Conservation (phyloP, 2,797 vertebrate genomes). For the Helicolenus hilgendorfi region DNA sequence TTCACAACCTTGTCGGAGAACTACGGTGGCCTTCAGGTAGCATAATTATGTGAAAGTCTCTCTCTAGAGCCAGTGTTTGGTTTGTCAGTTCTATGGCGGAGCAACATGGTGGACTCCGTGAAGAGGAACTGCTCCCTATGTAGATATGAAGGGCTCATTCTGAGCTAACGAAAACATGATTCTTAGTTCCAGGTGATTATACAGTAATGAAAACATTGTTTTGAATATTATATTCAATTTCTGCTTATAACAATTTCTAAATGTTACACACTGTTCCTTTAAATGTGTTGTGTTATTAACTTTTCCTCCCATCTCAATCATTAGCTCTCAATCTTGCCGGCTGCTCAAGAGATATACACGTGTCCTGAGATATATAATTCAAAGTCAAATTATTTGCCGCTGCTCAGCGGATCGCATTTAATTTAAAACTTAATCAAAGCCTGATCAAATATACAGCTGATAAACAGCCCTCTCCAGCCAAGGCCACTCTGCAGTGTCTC, state of each 20-base stretch:
- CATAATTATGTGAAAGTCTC: too few species aligned
- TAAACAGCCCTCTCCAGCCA: conserved; percentile 26
- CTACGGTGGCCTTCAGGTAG: too few species aligned
- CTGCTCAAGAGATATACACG: not conserved
- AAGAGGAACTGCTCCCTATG: too few species aligned
- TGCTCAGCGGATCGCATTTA: conserved; percentile 1
- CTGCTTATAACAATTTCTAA: not conserved
- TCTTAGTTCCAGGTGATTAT: too few species aligned
- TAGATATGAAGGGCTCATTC: too few species aligned
- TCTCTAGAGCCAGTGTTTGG: too few species aligned
- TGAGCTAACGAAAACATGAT: too few species aligned
- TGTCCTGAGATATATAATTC: conserved; percentile 13
- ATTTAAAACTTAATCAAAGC: conserved; percentile 37
- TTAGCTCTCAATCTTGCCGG: not conserved
- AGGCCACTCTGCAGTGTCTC: conserved; percentile 11
- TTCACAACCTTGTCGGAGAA: too few species aligned
- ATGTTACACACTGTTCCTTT: not conserved
- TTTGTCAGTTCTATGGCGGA: too few species aligned
- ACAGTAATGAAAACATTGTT: too few species aligned
- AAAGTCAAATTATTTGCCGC: not conserved
- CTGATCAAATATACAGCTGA: conserved; percentile 36
- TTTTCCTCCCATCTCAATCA: not conserved
- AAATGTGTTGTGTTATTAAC: not conserved
- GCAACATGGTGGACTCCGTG: too few species aligned
- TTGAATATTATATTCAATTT: too few species aligned